phyloP scores from a whole-genome alignment of 2,888 invertebrate species.

The Macrosiphum euphorbiae region DNA sequence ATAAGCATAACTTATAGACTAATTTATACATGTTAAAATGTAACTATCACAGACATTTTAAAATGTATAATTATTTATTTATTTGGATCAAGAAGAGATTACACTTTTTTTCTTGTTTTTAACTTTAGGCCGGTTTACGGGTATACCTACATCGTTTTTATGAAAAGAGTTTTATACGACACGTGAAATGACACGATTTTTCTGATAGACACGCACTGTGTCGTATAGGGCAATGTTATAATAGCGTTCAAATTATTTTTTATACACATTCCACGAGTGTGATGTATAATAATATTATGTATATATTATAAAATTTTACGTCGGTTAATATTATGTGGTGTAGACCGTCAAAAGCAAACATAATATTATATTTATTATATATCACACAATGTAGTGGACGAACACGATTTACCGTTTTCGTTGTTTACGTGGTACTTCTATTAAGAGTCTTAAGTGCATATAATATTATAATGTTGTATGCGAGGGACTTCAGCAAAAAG shows the following conservation, averaged over 20 bases:
- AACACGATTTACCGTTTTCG: constrained; percentile 31
- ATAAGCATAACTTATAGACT: neutral
- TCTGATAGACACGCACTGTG: neutral
- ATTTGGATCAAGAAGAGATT: no score
- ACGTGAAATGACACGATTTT: neutral
- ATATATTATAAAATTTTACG: neutral
- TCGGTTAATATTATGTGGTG: neutral
- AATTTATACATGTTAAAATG: neutral
- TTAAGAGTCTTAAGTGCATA: neutral
- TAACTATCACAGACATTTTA: neutral
- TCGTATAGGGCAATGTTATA: neutral
- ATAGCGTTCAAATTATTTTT: neutral
- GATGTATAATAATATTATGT: neutral
- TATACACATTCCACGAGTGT: neutral
- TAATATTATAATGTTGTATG: constrained; percentile 10
- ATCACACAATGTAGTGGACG: neutral
- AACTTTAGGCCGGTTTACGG: no score
- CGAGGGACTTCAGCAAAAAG: neutral
- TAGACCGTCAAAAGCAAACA: neutral
- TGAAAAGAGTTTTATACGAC: neutral
- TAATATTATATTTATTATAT: neutral
- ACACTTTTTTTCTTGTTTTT: no score
- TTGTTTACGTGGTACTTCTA: neutral
- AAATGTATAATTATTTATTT: neutral
- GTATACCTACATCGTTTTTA: neutral